These are phyloP conservation scores for Manis javanica DNA, from an alignment of 2,797 vertebrate species.

Conservation along the genomic window DNA sequence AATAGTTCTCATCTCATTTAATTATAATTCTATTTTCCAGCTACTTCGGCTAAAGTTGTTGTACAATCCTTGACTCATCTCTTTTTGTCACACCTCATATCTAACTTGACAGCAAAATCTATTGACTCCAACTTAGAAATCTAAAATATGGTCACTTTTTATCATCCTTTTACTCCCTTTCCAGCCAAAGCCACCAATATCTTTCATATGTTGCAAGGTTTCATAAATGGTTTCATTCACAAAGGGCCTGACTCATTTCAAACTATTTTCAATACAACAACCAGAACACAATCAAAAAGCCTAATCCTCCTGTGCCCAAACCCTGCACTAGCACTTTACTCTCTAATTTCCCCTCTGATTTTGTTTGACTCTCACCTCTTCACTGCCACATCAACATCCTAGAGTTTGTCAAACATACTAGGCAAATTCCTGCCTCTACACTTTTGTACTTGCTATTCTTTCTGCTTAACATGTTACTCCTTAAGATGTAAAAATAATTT, in stretches of 20 bases:
- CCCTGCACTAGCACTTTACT: not conserved
- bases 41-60: not conserved
- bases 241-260: not conserved
- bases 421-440: not conserved
- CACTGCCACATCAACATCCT: not conserved
- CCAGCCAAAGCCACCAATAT: not conserved
- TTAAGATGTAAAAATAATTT: slow-evolving; percentile 29
- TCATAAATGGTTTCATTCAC: not conserved
- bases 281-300: not conserved
- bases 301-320: not conserved
- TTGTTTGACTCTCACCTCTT: not conserved
- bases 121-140: not conserved
- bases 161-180: not conserved
- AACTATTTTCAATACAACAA: not conserved
- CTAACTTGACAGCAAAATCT: not conserved
- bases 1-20: slow-evolving; percentile 51
- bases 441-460: not conserved
- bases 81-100: not conserved
- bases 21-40: not conserved
- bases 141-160: not conserved
- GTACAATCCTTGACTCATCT: not conserved
- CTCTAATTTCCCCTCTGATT: not conserved
- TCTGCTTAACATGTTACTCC: not conserved
- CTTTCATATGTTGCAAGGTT: not conserved
- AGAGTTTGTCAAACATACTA: not conserved